Conservation (phyloP, 2,888 invertebrate genomes). For the Pammene aurita region DNA sequence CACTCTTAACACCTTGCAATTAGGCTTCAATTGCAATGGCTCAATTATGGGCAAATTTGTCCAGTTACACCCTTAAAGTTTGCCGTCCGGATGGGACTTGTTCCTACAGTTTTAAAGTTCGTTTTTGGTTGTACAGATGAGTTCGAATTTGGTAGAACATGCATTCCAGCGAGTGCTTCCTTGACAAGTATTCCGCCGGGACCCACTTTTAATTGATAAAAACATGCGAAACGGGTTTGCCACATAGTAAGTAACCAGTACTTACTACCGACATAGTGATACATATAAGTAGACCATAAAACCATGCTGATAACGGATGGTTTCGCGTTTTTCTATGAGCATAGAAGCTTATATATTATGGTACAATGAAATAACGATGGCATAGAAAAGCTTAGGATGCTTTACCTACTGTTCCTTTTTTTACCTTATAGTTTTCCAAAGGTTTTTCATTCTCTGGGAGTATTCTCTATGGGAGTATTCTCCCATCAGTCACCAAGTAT, state of each 20-base stretch:
- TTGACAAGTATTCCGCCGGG: slow-evolving; percentile 52
- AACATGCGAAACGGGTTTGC: slow-evolving; percentile 26
- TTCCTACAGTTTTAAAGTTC: slow-evolving; percentile 41
- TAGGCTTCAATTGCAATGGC: slow-evolving; percentile 23
- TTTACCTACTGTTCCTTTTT: too few species aligned
- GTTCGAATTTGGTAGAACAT: slow-evolving; percentile 14
- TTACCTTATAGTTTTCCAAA: too few species aligned
- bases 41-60: slow-evolving; percentile 24
- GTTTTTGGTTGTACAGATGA: slow-evolving; percentile 40
- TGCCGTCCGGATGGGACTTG: slow-evolving; percentile 43
- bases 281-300: slow-evolving; percentile 1
- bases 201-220: slow-evolving; percentile 53
- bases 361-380: background rate
- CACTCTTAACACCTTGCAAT: slow-evolving; percentile 21
- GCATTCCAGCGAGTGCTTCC: slow-evolving; percentile 46
- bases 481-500: too few species aligned
- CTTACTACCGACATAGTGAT: slow-evolving; percentile 9
- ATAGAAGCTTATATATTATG: background rate
- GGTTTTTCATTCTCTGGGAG: too few species aligned
- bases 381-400: too few species aligned
- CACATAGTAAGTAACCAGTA: slow-evolving; percentile 24
- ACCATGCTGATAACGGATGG: background rate
- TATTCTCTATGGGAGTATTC: too few species aligned
- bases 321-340: background rate
- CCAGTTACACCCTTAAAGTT: slow-evolving; percentile 17